Base-by-base conservation (phyloP, 2,797 vertebrate genomes). In the Manis pentadactyla region DNA sequence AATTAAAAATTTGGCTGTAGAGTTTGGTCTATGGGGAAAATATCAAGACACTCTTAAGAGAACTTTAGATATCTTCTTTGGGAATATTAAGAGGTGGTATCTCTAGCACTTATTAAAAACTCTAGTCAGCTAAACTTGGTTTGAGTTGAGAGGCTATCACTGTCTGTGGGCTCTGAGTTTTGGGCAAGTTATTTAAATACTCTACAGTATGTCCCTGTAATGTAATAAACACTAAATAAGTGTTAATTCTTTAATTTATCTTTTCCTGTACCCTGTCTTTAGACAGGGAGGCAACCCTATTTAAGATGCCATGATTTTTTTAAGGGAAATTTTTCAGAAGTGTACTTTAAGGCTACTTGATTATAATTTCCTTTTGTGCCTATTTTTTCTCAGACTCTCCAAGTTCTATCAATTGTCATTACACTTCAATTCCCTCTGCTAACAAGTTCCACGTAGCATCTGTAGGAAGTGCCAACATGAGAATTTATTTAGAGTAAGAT, bases 61-160 rank as follows among this genome's bases (percentile, higher is more conserved):
- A 71, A 59, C 21, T 87, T 69, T n/a, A 8, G 1, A 71, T 81
- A 78, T 85, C 59, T 57, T 63, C 69, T 92, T 90, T 90, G 31
- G 15, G 69, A 71, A 61, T 94, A 53, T 81, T 96, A 81, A 57
- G 37, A 66, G 3, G 17, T 59, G 15, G 18, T 59, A 46, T 93
- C 29, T 6, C 68, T 75, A 78, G 53, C 51, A 75, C 2, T 87
- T 89, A 42, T 29, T 77, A 71, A 31, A 73, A 87, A 27, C 14
- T 94, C 59, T 92, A 81, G 25, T 87, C 51, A 90, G 51, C 74
- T 75, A 49, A 61, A 77, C 18, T 87, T 92, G 61, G 7, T 49
- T 91, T 73, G 66, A 59, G 27, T 39, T 87, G 49, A 94, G 37
- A 89, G 49, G 29, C 21, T 27, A 42, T 61, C 68, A 69, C n/a